phyloP scores from a whole-genome alignment of 2,888 invertebrate genomes.

The Leistus spinibarbis region DNA sequence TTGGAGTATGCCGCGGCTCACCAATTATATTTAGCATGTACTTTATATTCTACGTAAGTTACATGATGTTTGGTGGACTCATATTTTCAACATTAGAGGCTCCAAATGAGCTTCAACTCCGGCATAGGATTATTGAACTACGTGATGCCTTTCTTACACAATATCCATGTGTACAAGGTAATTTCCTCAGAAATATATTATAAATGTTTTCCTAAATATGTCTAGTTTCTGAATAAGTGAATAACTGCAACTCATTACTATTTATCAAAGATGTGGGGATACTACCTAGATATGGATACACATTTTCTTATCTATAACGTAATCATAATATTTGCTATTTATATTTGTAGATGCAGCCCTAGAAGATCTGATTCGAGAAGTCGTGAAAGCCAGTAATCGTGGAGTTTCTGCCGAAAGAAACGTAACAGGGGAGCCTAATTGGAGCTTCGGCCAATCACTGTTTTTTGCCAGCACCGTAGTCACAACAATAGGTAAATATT shows the following conservation, averaged over 20 bases:
- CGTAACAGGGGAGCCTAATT: conserved; percentile 79
- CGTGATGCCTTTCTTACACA: conserved; percentile 63
- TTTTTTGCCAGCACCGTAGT: conserved; percentile 88
- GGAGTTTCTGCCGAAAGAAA: conserved; percentile 80
- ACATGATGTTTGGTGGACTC: conserved; percentile 69
- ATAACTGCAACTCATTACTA: neutral
- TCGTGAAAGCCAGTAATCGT: conserved; percentile 75
- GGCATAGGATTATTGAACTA: conserved; percentile 59
- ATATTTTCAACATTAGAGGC: conserved; percentile 72
- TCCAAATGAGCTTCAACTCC: conserved; percentile 65
- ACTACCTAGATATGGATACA: conserved; percentile 2
- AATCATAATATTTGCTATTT: conserved; percentile 36
- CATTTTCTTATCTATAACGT: neutral
- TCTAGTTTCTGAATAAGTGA: neutral
- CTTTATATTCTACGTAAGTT: conserved; percentile 65
- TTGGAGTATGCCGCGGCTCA: conserved; percentile 63
- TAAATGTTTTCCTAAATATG: neutral
- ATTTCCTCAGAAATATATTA: conserved; percentile 41
- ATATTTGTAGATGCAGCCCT: conserved; percentile 71
- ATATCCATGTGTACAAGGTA: conserved; percentile 70
- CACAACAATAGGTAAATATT: conserved; percentile 79
- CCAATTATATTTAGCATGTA: conserved; percentile 61
- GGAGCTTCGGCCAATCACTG: conserved; percentile 88
- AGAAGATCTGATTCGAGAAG: conserved; percentile 72
- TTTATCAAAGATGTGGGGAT: neutral